Evolutionary conservation across 2,113 vertebrate genomes (phyloP).

Genomic region (Carettochelys insculpta): DNA sequence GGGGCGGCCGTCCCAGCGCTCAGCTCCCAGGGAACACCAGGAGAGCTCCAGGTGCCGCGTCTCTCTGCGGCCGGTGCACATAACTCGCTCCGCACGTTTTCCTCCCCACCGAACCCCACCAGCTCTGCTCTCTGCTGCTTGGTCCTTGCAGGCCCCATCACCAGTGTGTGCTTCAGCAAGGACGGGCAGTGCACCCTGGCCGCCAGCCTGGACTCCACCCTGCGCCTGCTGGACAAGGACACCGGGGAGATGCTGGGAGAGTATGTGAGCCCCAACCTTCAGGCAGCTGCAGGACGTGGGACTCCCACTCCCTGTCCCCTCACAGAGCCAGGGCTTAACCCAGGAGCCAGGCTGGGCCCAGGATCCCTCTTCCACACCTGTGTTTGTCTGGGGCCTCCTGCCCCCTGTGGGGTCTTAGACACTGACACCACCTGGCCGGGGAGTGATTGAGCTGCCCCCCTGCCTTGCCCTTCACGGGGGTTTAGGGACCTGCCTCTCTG

Average conservation of each 20-base stretch:
- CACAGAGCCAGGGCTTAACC: neutral
- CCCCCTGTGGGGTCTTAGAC: neutral
- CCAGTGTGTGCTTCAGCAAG: conserved; percentile 93
- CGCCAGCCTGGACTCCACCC: conserved; percentile 86
- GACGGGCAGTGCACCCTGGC: conserved; percentile 88
- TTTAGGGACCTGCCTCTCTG: neutral
- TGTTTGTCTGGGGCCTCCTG: neutral
- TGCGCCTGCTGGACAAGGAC: conserved; percentile 92
- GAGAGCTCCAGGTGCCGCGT: too few relatives aligned
- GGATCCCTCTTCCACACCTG: neutral
- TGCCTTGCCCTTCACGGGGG: too few relatives aligned
- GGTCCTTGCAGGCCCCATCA: conserved; percentile 85
- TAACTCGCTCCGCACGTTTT: too few relatives aligned
- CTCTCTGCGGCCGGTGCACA: too few relatives aligned
- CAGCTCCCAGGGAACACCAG: too few relatives aligned
- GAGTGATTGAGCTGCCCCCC: too few relatives aligned
- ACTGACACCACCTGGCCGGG: neutral
- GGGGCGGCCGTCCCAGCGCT: too few relatives aligned
- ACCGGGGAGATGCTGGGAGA: conserved; percentile 93
- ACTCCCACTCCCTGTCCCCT: accelerated
- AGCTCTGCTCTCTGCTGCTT: accelerated
- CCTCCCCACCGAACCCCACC: too few relatives aligned
- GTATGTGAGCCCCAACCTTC: conserved; percentile 19
- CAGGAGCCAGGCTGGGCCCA: neutral
- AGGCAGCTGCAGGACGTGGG: accelerated